Conservation (phyloP, 2,797 vertebrate species). For the Sebastes nivosus region DNA sequence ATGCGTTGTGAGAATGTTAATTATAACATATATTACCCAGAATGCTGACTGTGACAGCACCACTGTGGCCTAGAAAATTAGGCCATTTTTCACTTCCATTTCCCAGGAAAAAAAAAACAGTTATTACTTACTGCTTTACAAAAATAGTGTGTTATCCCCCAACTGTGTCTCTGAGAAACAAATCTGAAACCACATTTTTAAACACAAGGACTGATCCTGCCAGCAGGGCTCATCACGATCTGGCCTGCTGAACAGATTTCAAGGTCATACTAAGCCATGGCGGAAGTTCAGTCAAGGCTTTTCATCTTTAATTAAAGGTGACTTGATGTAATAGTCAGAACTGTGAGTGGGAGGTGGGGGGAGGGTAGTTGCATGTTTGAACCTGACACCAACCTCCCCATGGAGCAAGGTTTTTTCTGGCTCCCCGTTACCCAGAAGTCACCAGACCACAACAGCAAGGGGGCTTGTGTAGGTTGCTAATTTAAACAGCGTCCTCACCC, state of each 20-base stretch:
- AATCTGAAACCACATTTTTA: constrained; percentile 23
- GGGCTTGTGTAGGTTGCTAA: constrained; percentile 25
- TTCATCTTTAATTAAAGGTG: constrained; percentile 63
- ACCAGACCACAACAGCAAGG: constrained; percentile 2
- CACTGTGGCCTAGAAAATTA: neutral
- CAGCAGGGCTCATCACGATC: constrained; percentile 39
- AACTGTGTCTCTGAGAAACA: neutral
- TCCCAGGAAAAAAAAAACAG: neutral
- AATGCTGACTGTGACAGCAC: neutral
- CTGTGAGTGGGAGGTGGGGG: neutral
- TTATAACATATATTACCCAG: neutral
- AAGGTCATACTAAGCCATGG: constrained; percentile 50
- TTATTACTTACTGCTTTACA: neutral
- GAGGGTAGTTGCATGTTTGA: neutral
- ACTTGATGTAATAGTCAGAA: constrained; percentile 57
- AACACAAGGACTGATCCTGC: constrained; percentile 18
- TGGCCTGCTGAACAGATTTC: constrained; percentile 47
- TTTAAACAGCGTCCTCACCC: constrained; percentile 12
- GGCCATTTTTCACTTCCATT: neutral
- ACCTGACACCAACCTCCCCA: neutral
- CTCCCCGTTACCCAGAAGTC: constrained; percentile 23
- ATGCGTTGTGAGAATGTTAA: neutral
- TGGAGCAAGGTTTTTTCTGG: neutral
- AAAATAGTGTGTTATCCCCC: neutral
- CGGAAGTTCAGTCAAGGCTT: constrained; percentile 29